Base-by-base conservation (phyloP, 1,140 invertebrate species). In the Bombus superbus region DNA sequence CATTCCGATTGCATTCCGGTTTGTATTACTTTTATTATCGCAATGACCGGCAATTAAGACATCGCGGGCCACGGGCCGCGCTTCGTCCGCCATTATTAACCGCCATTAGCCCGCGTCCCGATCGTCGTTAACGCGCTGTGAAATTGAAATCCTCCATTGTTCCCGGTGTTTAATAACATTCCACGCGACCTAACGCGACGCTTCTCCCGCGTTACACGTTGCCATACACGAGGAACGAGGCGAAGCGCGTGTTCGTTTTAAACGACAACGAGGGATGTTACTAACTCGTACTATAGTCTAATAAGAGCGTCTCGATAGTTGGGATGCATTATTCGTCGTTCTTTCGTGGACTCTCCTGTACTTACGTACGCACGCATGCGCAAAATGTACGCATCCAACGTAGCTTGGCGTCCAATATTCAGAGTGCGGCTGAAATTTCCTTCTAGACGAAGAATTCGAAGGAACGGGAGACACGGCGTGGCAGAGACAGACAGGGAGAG, bases 321-420 rank as follows among this genome's bases (percentile, higher is more conserved):
- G 22, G 75, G 38, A 68, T 68, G 53, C 44, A 69, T 88, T 88
- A 81, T 88, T 85, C 73, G 68, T 13, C 22, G 77, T 22, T 53
- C 18, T 53, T 53, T 53, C 47, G 5, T 53, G 1, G 18, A 53
- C 6, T 84, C 59, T 66, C 42, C 25, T 53, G 22, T 44, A 40
- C 6, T 18, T 53, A 32, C 38, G 44, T 10, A 0, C 8, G 6
- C 25, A 22, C 15, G 5, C 53, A 1, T 11, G n/a, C 3, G 13
- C 22, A 15, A 47, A 69, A 28, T 47, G 32, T 44, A 66, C 66
- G 69, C 35, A 81, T 59, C 69, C 74, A 71, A 76, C 68, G 84
- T 83, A 89, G 80, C 88, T 68, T 86, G 59, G 72, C 62, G 44
- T 81, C 88, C 88, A 89, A 89, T 89, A 89, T 89, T 89, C 88